A percentile compares a stretch with the other conserved stretches of the same genome.
These are phyloP conservation scores for Eupithecia subfuscata DNA, from an alignment of 2,888 invertebrate species.

Conservation along the genomic window DNA sequence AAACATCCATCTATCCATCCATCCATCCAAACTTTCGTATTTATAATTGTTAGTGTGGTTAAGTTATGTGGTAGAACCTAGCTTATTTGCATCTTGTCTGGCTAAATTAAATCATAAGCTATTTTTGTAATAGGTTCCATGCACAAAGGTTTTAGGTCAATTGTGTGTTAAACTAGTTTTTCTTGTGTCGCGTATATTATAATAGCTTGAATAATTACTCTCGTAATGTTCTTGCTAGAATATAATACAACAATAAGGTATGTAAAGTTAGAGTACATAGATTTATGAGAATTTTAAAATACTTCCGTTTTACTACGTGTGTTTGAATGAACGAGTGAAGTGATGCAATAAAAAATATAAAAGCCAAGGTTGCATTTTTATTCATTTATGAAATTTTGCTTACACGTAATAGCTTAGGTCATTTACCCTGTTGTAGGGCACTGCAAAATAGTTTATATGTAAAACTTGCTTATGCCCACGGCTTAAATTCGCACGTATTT, in stretches of 20 bases:
- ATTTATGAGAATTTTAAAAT: background rate
- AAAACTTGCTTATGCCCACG: no score
- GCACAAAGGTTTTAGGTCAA: slow-evolving; percentile 14
- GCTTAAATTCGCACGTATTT: background rate
- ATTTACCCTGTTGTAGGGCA: no score
- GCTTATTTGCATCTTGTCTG: no score
- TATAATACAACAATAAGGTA: background rate
- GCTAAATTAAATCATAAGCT: background rate
- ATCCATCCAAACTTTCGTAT: no score
- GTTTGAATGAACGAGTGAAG: background rate
- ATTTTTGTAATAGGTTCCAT: slow-evolving; percentile 9
- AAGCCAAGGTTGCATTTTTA: background rate
- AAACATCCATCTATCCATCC: no score
- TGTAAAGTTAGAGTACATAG: no score
- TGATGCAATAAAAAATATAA: background rate
- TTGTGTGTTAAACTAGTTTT: background rate
- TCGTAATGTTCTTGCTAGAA: background rate
- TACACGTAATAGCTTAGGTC: background rate
- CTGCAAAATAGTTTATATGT: no score
- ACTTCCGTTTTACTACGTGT: background rate
- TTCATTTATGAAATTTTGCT: no score
- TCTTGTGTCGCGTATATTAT: slow-evolving; percentile 2
- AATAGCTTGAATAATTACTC: slow-evolving; percentile 3
- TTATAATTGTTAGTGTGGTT: no score
- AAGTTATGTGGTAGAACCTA: no score